Conservation (phyloP, 1,140 invertebrate species). For the Drosophila hydei region DNA sequence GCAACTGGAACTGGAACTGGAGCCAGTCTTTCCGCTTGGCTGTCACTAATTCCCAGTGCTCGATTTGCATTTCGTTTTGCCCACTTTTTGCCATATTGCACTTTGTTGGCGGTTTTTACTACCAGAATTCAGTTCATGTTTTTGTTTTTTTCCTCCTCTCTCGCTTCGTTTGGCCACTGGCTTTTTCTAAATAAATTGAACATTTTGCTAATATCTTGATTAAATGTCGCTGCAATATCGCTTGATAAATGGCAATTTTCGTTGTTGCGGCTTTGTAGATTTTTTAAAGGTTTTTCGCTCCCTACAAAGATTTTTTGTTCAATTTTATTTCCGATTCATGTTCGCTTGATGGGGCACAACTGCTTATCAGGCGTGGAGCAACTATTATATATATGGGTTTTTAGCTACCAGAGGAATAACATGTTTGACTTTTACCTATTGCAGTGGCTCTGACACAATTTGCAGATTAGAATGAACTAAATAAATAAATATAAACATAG, state of each 20-base stretch:
- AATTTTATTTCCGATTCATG: conserved; percentile 15
- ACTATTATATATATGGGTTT: conserved; percentile 14
- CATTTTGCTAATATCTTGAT: conserved; percentile 74
- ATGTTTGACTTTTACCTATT: neutral
- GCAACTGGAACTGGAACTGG: conserved; percentile 40
- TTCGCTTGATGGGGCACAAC: conserved; percentile 14
- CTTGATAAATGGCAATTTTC: conserved; percentile 65
- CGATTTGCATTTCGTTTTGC: conserved; percentile 68
- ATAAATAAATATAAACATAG: no score
- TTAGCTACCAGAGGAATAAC: neutral
- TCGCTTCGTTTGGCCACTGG: conserved; percentile 29
- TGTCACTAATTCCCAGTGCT: conserved; percentile 76
- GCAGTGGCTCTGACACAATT: no score
- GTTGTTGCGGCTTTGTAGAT: conserved; percentile 33
- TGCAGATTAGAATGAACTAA: no score
- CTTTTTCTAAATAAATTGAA: conserved; percentile 74
- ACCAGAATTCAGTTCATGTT: conserved; percentile 9
- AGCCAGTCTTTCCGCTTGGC: conserved; percentile 69
- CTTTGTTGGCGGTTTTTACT: conserved; percentile 23
- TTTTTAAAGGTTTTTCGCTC: conserved; percentile 19
- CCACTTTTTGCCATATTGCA: conserved; percentile 54
- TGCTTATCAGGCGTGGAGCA: conserved; percentile 15
- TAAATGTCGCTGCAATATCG: conserved; percentile 57
- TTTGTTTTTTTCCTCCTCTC: conserved; percentile 20
- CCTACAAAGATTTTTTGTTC: conserved; percentile 20